Conservation (phyloP, 23 tunicate genomes). For the Styela plicata region DNA sequence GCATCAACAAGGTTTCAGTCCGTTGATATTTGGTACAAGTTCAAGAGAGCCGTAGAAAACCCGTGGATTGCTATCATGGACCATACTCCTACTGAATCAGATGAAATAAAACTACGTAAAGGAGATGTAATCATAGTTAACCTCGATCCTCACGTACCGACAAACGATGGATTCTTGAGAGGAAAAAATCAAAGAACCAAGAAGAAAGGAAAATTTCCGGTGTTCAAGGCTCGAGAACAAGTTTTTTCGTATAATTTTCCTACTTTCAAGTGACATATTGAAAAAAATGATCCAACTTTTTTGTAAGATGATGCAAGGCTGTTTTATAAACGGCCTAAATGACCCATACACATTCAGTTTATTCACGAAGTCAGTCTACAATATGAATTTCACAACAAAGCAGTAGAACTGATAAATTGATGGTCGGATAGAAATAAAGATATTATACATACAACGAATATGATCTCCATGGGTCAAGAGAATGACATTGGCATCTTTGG, state of each 20-base stretch:
- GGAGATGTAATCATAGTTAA: not conserved
- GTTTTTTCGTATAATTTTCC: not conserved
- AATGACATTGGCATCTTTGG: no score
- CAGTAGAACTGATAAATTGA: no score
- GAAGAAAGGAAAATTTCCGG: not conserved
- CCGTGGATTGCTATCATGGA: slow-evolving; percentile 3
- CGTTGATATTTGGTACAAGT: not conserved
- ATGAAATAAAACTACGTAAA: not conserved
- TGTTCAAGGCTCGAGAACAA: not conserved
- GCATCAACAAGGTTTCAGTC: slow-evolving; percentile 1
- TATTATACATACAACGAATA: no score
- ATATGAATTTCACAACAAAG: no score
- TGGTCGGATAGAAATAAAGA: no score
- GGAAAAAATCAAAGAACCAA: slow-evolving; percentile 5
- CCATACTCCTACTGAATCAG: not conserved
- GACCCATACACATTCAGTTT: no score
- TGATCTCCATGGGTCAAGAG: no score
- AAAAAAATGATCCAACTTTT: no score
- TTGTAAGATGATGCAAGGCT: no score
- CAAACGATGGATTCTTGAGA: not conserved
- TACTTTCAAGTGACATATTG: no score
- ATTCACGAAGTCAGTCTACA: no score
- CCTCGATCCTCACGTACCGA: not conserved
- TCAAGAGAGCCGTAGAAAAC: not conserved
- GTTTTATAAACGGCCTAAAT: no score